Base-by-base conservation (phyloP, 2,888 invertebrate genomes). In the Sesamia inferens region DNA sequence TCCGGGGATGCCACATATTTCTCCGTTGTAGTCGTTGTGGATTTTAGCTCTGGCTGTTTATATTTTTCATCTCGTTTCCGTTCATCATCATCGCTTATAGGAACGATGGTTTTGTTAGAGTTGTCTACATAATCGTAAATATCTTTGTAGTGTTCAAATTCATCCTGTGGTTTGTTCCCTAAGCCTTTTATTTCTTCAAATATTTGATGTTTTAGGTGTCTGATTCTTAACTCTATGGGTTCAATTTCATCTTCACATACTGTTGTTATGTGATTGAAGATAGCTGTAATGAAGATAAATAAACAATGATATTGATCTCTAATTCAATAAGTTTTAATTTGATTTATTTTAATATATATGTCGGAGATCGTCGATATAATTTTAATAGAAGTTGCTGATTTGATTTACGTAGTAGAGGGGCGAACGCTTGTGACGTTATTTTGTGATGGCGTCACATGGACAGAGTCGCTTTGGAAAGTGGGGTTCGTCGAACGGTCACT, bases 81-180 rank as follows among this genome's bases (percentile, higher is more conserved):
- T 1, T 86, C 78, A 5, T 90, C 90, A 0, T 54, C 57, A 0
- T 88, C 82, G 51, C 74, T 84, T 7, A 89, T 88, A 0, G 90
- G 90, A 4, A 87, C 88, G 0, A 88, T 83, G 0, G 87, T 88
- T 3, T 65, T 39, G 0, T 78, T 66, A 0, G 68, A 71, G 0
- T 67, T 24, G 0, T 90, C 85, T 0, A 83, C 75, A 6, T 90
- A 91, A 16, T 87, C 86, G 0, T 80, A 78, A 0, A 51, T 31
- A 0, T 80, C 80, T 0, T 48, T 54, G 19, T 70, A 78, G 0
- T 80, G 61, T 0, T 74, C 63, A 4, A 58, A 16, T 48, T 44
- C 71, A 14, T 44, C 68, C 48, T 13, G 5, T 0, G 0, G 0
- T 51, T 16, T n/a, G 4, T n/a, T 16, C 3, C 51, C 31, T 14